Evolutionary conservation across 64 coral and sea anemone species (phyloP).

Genomic region (Platygyra sinensis): DNA sequence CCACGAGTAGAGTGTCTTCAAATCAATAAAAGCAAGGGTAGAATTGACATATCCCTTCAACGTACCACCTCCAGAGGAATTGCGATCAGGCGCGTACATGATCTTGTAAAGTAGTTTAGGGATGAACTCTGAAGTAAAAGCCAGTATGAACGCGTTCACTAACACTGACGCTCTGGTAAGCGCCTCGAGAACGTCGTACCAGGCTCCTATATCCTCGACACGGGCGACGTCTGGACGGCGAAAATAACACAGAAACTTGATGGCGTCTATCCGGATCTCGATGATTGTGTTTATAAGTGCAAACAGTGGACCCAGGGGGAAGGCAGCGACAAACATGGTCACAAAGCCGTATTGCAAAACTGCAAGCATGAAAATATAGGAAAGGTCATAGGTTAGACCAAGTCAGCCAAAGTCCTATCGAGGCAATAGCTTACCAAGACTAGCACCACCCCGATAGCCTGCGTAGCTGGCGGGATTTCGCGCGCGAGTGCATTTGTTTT

Average conservation of each 20-base stretch:
- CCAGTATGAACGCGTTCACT: conserved; percentile 75
- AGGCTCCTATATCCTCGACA: conserved; percentile 89
- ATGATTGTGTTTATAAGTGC: conserved; percentile 70
- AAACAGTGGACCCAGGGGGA: conserved; percentile 80
- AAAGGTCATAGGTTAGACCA: not conserved
- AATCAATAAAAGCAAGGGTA: conserved; percentile 52
- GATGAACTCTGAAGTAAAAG: conserved; percentile 85
- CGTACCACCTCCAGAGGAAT: conserved; percentile 24
- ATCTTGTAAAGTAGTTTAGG: conserved; percentile 65
- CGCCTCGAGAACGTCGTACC: conserved; percentile 68
- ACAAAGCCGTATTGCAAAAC: conserved; percentile 93
- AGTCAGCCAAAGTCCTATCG: no score
- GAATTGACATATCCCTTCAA: conserved; percentile 75
- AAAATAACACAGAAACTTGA: conserved; percentile 81
- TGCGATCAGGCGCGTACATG: conserved; percentile 43
- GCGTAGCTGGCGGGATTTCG: no score
- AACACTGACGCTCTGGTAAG: conserved; percentile 69
- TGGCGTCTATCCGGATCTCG: conserved; percentile 66
- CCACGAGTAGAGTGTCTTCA: not conserved
- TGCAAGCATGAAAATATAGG: conserved; percentile 3
- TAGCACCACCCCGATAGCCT: no score
- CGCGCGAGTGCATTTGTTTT: no score
- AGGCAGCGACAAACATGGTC: conserved; percentile 89
- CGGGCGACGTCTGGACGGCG: conserved; percentile 68
- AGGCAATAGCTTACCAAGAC: no score